These are phyloP conservation scores for Battus philenor DNA, from an alignment of 1,140 invertebrate species.

Conservation along the genomic window DNA sequence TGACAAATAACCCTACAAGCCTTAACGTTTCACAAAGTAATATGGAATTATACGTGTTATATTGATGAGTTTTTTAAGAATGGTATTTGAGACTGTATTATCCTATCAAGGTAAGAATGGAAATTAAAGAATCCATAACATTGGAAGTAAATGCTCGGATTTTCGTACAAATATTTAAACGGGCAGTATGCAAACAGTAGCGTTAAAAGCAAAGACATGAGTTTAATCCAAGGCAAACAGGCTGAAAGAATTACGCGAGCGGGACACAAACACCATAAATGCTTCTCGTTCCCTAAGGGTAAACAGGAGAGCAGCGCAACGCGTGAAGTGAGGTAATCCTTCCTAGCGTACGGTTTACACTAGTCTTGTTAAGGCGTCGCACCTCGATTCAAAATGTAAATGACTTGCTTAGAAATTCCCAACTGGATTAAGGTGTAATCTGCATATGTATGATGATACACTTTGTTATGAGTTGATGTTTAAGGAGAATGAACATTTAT, in stretches of 20 bases:
- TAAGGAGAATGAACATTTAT: background rate
- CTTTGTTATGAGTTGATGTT: background rate
- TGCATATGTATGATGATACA: constrained; percentile 46
- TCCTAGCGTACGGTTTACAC: constrained; percentile 38
- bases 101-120: constrained; percentile 58
- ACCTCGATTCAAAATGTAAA: constrained; percentile 55
- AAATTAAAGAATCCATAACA: constrained; percentile 60
- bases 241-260: constrained; percentile 63
- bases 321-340: constrained; percentile 59
- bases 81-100: constrained; percentile 48
- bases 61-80: too few relatives aligned
- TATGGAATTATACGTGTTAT: too few relatives aligned
- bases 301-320: constrained; percentile 34
- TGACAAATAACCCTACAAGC: too few relatives aligned
- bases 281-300: constrained; percentile 38
- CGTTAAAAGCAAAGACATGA: constrained; percentile 69
- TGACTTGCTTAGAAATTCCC: constrained; percentile 54
- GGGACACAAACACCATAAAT: constrained; percentile 59
- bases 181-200: constrained; percentile 64
- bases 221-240: constrained; percentile 68
- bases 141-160: constrained; percentile 51
- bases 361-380: constrained; percentile 49
- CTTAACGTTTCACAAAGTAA: constrained; percentile 44
- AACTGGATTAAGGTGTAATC: constrained; percentile 52
- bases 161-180: constrained; percentile 64